Base-by-base conservation (phyloP, 2,888 invertebrate genomes). In the Euplexia lucipara region DNA sequence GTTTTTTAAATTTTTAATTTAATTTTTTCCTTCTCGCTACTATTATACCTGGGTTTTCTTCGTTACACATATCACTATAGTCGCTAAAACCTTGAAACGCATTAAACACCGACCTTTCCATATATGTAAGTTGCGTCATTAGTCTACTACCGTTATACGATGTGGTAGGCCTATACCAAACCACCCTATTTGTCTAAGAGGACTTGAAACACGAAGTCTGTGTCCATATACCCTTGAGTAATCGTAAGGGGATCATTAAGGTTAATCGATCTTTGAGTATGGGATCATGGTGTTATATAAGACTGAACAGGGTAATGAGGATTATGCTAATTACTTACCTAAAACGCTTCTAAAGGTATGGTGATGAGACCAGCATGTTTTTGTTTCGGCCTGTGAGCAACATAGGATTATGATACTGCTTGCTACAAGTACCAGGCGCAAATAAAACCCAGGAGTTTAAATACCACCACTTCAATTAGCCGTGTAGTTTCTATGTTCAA, bases 161-260 rank as follows among this genome's bases (percentile, higher is more conserved):
- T 45, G 70, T 44, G 73, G 70, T 18, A 42, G 16, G 18, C 34
- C 37, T 52, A n/a, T 9, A 22, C 45, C 16, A 39, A 59, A 59
- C 75, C 75, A 34, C 52, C 37, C 76, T n/a, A 72, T 73, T 70
- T 70, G 56, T 70, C 76, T 64, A 34, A 60, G 51, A 20, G 39
- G 59, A 35, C 51, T 26, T 26, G 20, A 14, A 61, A 48, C 26
- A 57, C 39, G 44, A 51, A 26, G 1, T 48, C 52, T 42, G 39
- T 49, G 53, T 26, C 3, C 26, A 5, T 5, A 26, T 20, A 52
- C 48, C 64, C 37, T 30, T 62, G 42, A 34, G 39, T 69, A 54
- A 71, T 71, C 37, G 37, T 30, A 35, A 71, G 64, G 48, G 32
- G 47, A 37, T 70, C 52, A 71, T 53, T 71, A 49, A 34, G 34